Base-by-base conservation (phyloP, 2,888 invertebrate species). In the Sesamia inferens region DNA sequence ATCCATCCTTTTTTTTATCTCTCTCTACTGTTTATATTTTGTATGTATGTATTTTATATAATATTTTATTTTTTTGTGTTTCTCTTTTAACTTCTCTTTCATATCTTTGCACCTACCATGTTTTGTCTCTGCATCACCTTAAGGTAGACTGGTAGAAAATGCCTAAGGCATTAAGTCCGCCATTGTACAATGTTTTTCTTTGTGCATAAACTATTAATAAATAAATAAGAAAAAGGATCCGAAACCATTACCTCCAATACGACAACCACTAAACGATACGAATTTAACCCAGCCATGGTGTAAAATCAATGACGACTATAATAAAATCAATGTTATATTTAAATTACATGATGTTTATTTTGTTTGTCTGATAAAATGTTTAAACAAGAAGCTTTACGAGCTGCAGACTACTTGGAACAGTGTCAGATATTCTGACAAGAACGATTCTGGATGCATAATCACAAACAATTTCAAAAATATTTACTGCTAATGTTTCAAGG, bases 381-480 rank as follows among this genome's bases (percentile, higher is more conserved):
- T 83, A 66, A 68, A 73, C 39, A 10, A 59, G 67, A 39, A 31
- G 64, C 59, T 86, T 84, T 84, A 84, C 24, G 86, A 66, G 51
- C 58, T 62, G 66, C 59, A 58, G 58, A 51, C 57, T 8, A n/a
- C 48, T 74, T 74, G 81, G 75, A 85, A 85, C 24, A 0, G 55
- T 68, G 61, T 71, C 83, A 83, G 84, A 65, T 68, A 58, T 55
- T 70, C 2, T 63, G 63, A 63, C 59, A 64, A n/a, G 63, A 69
- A 73, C n/a, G 39, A 75, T 63, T 66, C 54, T 57, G 66, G 80
- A 58, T 80, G 70, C 58, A 70, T 63, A 70, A 83, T 74, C 71
- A 79, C 51, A 65, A 66, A 68, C 62, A 71, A 62, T 67, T 68
- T 58, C 48, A 47, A 59, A 31, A 73, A 83, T 70, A 68, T 83